These are phyloP conservation scores for Haplochromis vanheusdeni DNA, from an alignment of 2,113 vertebrate species.

Conservation along the genomic window DNA sequence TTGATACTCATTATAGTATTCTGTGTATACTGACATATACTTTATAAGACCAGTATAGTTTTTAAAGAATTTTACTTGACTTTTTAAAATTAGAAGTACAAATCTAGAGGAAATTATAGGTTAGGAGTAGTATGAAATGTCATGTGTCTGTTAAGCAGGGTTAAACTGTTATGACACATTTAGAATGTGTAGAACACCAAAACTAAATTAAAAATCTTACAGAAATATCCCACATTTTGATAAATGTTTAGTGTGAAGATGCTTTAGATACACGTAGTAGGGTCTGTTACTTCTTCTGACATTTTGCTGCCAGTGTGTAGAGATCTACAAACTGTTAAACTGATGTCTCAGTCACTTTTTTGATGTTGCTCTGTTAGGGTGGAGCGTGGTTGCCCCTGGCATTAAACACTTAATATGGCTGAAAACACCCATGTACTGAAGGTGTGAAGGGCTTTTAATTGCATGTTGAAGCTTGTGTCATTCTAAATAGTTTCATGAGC, in stretches of 20 bases:
- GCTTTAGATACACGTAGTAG: background rate
- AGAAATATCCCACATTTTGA: background rate
- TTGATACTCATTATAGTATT: background rate
- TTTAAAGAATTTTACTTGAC: background rate
- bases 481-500: background rate
- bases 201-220: background rate
- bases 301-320: background rate
- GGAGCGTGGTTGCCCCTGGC: background rate
- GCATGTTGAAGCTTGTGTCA: background rate
- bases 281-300: background rate
- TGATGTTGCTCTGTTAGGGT: background rate
- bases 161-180: background rate
- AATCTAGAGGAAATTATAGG: background rate
- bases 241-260: background rate
- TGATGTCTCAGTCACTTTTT: background rate
- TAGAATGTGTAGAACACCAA: background rate
- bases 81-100: background rate
- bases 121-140: background rate
- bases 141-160: background rate
- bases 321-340: background rate
- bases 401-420: background rate
- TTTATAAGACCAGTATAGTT: background rate
- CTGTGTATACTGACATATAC: background rate
- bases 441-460: background rate
- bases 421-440: background rate